These are phyloP conservation scores for Galerucella nymphaeae DNA, from an alignment of 2,888 invertebrate species.

Conservation along the genomic window DNA sequence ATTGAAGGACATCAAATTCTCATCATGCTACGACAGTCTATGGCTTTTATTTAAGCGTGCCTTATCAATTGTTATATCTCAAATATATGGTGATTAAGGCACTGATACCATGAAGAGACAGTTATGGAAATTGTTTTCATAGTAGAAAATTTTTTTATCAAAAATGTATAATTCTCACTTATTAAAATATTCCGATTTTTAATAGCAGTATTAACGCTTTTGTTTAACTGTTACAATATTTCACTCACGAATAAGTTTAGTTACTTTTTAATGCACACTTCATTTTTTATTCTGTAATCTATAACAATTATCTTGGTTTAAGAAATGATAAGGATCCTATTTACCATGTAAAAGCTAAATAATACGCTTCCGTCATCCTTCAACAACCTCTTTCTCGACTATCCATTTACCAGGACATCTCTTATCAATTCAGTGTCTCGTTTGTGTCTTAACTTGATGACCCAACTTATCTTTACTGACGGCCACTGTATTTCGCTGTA, in stretches of 20 bases:
- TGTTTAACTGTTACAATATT: background rate
- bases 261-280: background rate
- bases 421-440: conserved; percentile 42
- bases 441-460: conserved; percentile 40
- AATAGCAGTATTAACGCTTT: no score
- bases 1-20: conserved; percentile 62
- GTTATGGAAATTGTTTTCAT: background rate
- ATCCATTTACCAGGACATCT: conserved; percentile 38
- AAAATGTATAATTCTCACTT: no score
- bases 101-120: background rate
- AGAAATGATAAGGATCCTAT: conserved; percentile 20
- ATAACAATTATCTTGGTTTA: conserved; percentile 14
- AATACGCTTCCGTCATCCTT: conserved; percentile 31
- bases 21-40: conserved; percentile 59
- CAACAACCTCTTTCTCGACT: conserved; percentile 24
- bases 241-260: background rate
- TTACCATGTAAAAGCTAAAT: conserved; percentile 12
- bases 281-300: conserved; percentile 12
- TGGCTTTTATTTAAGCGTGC: conserved; percentile 52
- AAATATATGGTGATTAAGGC: conserved; percentile 17
- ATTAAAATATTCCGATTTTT: no score
- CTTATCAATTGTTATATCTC: conserved; percentile 42
- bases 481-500: conserved; percentile 39
- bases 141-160: background rate
- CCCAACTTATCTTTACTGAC: conserved; percentile 38